Conservation (phyloP, 2,797 vertebrate species). For the Myoxocephalus aenaeus region DNA sequence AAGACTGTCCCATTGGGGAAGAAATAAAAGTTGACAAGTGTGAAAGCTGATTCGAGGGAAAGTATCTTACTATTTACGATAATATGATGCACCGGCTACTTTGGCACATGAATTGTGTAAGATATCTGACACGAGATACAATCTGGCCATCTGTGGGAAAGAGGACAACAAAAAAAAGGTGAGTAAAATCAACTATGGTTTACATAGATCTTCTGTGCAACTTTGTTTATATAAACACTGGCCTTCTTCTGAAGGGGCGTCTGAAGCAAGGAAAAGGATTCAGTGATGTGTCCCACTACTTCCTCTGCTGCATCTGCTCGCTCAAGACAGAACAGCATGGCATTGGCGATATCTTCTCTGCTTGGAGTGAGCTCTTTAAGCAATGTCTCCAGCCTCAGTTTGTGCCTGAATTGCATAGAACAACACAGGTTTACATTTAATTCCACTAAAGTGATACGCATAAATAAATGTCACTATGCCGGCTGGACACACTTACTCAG, state of each 20-base stretch:
- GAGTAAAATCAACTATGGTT: not conserved
- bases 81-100: constrained; percentile 87
- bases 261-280: constrained; percentile 82
- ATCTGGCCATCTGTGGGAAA: constrained; percentile 80
- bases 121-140: constrained; percentile 87
- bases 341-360: constrained; percentile 77
- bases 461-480: not conserved
- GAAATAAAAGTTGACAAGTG: not conserved
- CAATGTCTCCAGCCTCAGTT: constrained; percentile 80
- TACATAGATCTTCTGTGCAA: not conserved
- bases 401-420: constrained; percentile 72
- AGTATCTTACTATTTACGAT: constrained; percentile 86
- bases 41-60: not conserved
- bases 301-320: constrained; percentile 87
- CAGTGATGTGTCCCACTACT: constrained; percentile 83
- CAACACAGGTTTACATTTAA: not conserved
- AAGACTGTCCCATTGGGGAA: not conserved
- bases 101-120: constrained; percentile 89
- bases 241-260: constrained; percentile 87
- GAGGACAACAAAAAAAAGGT: not conserved
- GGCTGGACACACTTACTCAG: constrained; percentile 75
- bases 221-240: not conserved
- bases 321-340: constrained; percentile 87
- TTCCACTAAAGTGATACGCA: not conserved
- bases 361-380: constrained; percentile 81